Percentiles rank a stretch among this genome's conserved stretches.
phyloP scores from a whole-genome alignment of 2,797 vertebrate species.

The Parauchenoglanis ngamensis region DNA sequence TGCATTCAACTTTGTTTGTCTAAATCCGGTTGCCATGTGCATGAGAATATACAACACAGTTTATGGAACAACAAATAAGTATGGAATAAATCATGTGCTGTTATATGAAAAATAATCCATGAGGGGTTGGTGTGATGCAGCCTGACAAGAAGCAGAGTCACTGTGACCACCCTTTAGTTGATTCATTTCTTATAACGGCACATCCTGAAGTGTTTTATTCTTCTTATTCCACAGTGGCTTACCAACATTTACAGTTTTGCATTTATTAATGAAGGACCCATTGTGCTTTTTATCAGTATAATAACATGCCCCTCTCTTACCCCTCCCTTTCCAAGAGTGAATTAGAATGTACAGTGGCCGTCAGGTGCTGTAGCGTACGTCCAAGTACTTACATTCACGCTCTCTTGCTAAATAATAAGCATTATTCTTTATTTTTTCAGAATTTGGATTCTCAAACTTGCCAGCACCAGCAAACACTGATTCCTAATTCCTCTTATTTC shows the following conservation, averaged over 20 bases:
- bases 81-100: neutral
- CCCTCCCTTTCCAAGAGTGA: no score
- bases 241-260: neutral
- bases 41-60: slow-evolving; percentile 32
- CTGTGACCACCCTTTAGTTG: neutral
- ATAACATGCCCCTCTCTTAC: no score
- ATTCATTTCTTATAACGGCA: neutral
- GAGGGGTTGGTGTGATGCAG: neutral
- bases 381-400: no score
- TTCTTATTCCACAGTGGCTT: neutral
- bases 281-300: neutral
- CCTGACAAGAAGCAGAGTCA: neutral
- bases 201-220: neutral
- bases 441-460: no score
- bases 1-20: slow-evolving; percentile 28
- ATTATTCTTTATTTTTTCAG: no score
- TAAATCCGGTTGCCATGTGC: slow-evolving; percentile 25
- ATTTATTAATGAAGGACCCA: neutral
- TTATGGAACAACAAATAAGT: slow-evolving; percentile 54
- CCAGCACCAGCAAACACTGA: no score
- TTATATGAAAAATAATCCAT: neutral
- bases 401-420: no score
- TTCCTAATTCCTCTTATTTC: no score
- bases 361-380: no score
- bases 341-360: no score